A percentile compares a stretch with the other conserved stretches of the same genome.
Conservation (phyloP, 2,113 vertebrate genomes). For the Neolamprologus variostigma region DNA sequence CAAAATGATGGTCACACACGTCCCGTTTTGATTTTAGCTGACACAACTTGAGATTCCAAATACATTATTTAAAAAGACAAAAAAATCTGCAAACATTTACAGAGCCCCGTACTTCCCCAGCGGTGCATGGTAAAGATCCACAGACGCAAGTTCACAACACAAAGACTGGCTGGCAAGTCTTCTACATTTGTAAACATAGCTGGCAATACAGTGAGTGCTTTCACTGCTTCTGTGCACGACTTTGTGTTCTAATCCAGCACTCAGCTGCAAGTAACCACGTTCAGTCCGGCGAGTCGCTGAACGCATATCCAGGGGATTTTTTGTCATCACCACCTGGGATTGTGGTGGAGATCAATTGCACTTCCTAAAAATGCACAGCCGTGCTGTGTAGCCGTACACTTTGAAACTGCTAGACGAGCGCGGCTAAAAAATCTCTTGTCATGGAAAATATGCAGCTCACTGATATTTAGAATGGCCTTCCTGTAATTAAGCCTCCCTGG, state of each 20-base stretch:
- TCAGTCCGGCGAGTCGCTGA: neutral
- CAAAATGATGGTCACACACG: constrained; percentile 30
- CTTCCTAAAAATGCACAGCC: constrained; percentile 47
- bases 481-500: constrained; percentile 99
- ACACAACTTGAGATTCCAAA: constrained; percentile 60
- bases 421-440: constrained; percentile 85
- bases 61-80: constrained; percentile 60
- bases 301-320: neutral
- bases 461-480: constrained; percentile 99
- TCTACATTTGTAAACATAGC: constrained; percentile 52
- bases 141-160: constrained; percentile 48
- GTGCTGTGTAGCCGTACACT: constrained; percentile 56
- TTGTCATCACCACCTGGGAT: constrained; percentile 37
- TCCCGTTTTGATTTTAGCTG: constrained; percentile 54
- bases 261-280: neutral
- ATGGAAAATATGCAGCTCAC: constrained; percentile 88
- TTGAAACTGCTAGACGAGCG: constrained; percentile 74
- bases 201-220: neutral
- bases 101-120: constrained; percentile 61
- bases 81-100: constrained; percentile 82
- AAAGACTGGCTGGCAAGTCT: constrained; percentile 46
- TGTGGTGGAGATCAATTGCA: constrained; percentile 47
- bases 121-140: constrained; percentile 53
- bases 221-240: constrained; percentile 6
- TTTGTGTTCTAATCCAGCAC: neutral